These are phyloP conservation scores for Troilus luridus DNA, from an alignment of 2,888 invertebrate genomes.

Conservation along the genomic window DNA sequence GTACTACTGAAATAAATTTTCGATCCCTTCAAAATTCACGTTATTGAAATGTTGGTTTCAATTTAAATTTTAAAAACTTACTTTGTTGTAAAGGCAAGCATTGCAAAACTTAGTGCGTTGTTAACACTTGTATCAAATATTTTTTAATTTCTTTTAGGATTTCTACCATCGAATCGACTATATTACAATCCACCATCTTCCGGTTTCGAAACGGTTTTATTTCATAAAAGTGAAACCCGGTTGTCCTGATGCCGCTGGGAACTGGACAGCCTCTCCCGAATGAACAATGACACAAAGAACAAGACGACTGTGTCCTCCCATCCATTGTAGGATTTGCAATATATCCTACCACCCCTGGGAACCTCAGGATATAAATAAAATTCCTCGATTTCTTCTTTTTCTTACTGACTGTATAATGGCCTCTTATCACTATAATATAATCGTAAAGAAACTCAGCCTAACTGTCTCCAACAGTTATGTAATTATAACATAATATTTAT, in stretches of 20 bases:
- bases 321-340: conserved; percentile 15
- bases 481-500: background rate
- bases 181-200: background rate
- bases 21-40: no score
- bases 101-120: no score
- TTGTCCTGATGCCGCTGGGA: background rate
- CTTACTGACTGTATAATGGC: background rate
- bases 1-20: no score
- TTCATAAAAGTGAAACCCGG: conserved; percentile 23
- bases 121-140: no score
- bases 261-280: background rate
- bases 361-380: background rate
- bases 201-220: background rate
- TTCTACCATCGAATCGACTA: background rate
- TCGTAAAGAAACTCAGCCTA: background rate
- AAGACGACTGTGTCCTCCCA: background rate
- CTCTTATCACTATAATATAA: background rate
- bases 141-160: background rate
- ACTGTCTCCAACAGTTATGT: background rate
- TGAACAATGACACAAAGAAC: background rate
- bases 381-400: background rate
- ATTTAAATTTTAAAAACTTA: no score
- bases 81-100: no score
- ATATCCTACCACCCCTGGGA: background rate
- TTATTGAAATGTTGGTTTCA: no score